Conservation (phyloP, 1,140 invertebrate genomes). For the Epicauta chinensis region DNA sequence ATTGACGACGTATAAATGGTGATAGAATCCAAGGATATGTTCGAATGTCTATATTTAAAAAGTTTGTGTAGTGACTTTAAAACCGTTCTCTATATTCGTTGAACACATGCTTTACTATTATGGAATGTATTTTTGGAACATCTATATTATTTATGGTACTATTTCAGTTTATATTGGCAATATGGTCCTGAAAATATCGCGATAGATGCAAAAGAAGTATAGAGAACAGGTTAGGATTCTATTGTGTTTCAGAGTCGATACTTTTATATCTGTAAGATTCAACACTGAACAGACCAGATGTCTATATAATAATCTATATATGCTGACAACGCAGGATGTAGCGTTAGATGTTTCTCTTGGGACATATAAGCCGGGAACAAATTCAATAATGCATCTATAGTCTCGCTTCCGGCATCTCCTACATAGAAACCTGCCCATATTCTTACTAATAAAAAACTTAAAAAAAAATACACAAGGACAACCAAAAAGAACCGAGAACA, state of each 20-base stretch:
- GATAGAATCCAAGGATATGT: conserved; percentile 7
- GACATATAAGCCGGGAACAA: conserved; percentile 41
- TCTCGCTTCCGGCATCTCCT: conserved; percentile 29
- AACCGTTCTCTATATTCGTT: conserved; percentile 9
- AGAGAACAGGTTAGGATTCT: conserved; percentile 18
- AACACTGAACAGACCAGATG: conserved; percentile 41
- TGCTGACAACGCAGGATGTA: conserved; percentile 43
- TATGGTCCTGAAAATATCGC: conserved; percentile 26
- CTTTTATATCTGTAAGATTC: conserved; percentile 42
- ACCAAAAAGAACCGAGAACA: too few relatives aligned
- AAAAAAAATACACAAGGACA: too few relatives aligned
- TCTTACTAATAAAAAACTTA: too few relatives aligned
- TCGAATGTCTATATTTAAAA: conserved; percentile 6
- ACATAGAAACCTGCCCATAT: conserved; percentile 14
- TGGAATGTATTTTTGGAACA: conserved; percentile 20
- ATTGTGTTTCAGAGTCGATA: conserved; percentile 30
- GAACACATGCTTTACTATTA: conserved; percentile 22
- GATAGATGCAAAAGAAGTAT: conserved; percentile 19
- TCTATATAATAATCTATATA: conserved; percentile 46
- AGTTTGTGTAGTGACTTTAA: not conserved
- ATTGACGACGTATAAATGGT: not conserved
- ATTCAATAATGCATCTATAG: conserved; percentile 44
- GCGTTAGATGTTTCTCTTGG: conserved; percentile 36
- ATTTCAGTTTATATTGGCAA: conserved; percentile 25
- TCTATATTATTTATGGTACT: conserved; percentile 26